Evolutionary conservation across 1,140 invertebrate species (phyloP).

Genomic region (Polypedilum pembai): DNA sequence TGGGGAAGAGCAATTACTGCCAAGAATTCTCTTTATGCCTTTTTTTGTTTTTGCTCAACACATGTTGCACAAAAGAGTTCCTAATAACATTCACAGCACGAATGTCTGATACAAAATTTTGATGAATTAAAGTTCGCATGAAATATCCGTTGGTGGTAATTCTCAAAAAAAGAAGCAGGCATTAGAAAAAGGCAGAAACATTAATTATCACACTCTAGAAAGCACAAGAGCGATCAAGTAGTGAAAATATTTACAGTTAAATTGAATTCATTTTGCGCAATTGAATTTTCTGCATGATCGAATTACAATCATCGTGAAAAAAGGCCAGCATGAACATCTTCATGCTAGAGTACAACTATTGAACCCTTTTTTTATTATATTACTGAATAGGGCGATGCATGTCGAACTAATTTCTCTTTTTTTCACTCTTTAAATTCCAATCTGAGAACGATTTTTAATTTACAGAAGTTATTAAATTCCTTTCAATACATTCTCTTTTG

Average conservation of each 20-base stretch:
- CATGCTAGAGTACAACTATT: not conserved
- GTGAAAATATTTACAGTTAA: slow-evolving; percentile 27
- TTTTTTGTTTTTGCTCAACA: slow-evolving; percentile 10
- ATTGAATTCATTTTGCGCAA: slow-evolving; percentile 27
- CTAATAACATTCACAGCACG: not conserved
- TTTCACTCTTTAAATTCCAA: no score
- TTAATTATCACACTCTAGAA: slow-evolving; percentile 15
- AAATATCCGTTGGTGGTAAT: not conserved
- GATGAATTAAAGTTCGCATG: slow-evolving; percentile 10
- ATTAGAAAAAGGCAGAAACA: not conserved
- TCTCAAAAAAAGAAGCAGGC: not conserved
- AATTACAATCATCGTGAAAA: not conserved
- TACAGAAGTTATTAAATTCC: not conserved
- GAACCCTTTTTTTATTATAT: not conserved
- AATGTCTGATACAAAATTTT: not conserved
- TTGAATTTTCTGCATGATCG: slow-evolving; percentile 25
- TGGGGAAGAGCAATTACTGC: not conserved
- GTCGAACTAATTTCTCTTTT: no score
- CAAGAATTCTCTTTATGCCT: not conserved
- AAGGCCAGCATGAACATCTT: slow-evolving; percentile 24
- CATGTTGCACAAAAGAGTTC: not conserved
- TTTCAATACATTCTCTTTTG: not conserved
- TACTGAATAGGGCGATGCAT: not conserved
- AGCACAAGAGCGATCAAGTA: not conserved
- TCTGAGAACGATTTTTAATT: not conserved